Base-by-base conservation (phyloP, 2,797 vertebrate species). In the Lepilemur ruficaudatus region DNA sequence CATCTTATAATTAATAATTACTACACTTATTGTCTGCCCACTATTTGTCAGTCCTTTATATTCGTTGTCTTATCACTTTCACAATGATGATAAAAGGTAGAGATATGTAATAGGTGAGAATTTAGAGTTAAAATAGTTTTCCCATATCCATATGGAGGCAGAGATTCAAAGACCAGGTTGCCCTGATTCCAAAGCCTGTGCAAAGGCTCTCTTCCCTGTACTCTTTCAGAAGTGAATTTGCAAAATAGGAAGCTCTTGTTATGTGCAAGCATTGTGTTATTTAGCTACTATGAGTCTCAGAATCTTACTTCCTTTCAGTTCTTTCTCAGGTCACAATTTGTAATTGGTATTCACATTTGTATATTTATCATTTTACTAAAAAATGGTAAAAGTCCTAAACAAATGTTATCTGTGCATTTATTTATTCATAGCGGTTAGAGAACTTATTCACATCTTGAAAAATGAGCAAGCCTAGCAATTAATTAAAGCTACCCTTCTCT, bases 1-100 rank as follows among this genome's bases (percentile, higher is more conserved):
- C 13, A 28, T 89, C 50, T 32, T 30, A 0, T 57, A 43, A 8
- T 35, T 50, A 22, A 25, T 65, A 7, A 30, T 46, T 8, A 11
- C 32, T 4, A 1, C 11, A 25, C 1, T 23, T 63, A 13, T 5
- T 41, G 63, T 9, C 22, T 32, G 43, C 1, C 1, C 2, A 1
- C 55, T 5, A 4, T 8, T 2, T 11, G 22, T 18, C 25, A 63
- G 4, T 55, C 9, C 15, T 95, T n/a, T 9, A 3, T 28, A 32
- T 9, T 4, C 52, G 2, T 8, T 32, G 14, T 63, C 50, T 82
- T 38, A 4, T 7, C 4, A 50, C 14, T 43, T 43, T 50, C 4
- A 30, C 12, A 70, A 11, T 4, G 18, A 1, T 20, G 52, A 23
- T 30, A 10, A 14, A 4, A 32, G 13, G 23, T 20, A 18, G 17